These are phyloP conservation scores for Himalopsyche japonica DNA, from an alignment of 2,888 invertebrate genomes.

Conservation along the genomic window DNA sequence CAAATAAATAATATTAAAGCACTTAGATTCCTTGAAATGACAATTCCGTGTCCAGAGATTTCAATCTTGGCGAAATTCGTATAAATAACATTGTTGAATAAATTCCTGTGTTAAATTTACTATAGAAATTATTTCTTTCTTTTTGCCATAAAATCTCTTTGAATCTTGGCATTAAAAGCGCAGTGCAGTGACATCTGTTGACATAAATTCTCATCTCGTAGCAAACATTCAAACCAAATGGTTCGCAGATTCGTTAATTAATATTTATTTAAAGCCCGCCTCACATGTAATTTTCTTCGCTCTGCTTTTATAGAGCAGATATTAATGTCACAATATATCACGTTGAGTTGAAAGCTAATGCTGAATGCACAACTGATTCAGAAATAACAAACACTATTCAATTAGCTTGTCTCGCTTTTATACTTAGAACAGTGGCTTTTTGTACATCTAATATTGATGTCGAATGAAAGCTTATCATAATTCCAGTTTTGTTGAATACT, in stretches of 20 bases:
- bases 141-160: not conserved
- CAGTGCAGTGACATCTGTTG: not conserved
- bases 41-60: no score
- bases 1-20: no score
- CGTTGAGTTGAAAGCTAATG: not conserved
- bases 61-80: no score
- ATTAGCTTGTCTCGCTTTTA: not conserved
- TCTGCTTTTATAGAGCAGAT: not conserved
- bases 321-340: slow-evolving; percentile 27
- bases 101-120: no score
- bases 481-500: no score
- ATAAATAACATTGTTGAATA: no score
- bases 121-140: no score
- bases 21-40: no score
- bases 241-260: not conserved
- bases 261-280: not conserved
- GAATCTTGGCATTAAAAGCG: not conserved
- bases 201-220: not conserved
- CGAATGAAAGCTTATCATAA: no score
- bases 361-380: slow-evolving; percentile 11
- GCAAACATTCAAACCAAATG: not conserved
- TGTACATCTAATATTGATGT: no score
- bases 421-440: no score
- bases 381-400: not conserved
- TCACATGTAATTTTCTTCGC: not conserved